Evolutionary conservation across 2,888 invertebrate species (phyloP).

Genomic region (Trachelus iudaicus): DNA sequence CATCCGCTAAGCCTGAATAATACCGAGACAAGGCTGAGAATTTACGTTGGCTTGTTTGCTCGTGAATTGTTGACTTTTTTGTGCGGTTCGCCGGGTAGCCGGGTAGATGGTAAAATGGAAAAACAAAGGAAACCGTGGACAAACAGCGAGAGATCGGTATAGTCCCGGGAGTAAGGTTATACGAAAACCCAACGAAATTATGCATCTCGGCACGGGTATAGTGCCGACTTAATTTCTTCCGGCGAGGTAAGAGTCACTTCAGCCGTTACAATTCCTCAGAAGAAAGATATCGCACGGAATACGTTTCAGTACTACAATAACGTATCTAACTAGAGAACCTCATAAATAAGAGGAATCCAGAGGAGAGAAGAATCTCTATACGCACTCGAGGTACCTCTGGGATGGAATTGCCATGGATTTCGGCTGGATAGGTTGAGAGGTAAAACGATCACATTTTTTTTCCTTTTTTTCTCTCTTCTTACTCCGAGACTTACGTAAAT

Average conservation of each 20-base stretch:
- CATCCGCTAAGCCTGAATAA: constrained; percentile 50
- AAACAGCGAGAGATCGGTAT: constrained; percentile 10
- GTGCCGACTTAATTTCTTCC: no score
- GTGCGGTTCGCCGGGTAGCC: background rate
- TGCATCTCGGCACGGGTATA: no score
- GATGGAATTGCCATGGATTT: no score
- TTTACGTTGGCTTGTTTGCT: constrained; percentile 42
- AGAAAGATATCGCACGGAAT: no score
- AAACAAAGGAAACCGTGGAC: constrained; percentile 25
- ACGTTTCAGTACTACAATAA: no score
- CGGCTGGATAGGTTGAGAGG: background rate
- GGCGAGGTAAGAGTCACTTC: no score
- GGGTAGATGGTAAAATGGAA: constrained; percentile 12
- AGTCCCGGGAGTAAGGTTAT: background rate
- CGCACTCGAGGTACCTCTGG: no score
- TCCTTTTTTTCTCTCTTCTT: background rate
- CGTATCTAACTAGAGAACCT: no score
- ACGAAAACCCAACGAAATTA: no score
- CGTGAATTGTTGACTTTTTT: constrained; percentile 41
- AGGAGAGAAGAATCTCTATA: no score
- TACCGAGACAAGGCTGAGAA: constrained; percentile 42
- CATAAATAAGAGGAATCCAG: no score
- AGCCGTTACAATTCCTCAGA: no score
- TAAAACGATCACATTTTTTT: background rate
- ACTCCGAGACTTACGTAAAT: constrained; percentile 27